Conservation (phyloP, 2,113 vertebrate genomes). For the Pao palembangensis region DNA sequence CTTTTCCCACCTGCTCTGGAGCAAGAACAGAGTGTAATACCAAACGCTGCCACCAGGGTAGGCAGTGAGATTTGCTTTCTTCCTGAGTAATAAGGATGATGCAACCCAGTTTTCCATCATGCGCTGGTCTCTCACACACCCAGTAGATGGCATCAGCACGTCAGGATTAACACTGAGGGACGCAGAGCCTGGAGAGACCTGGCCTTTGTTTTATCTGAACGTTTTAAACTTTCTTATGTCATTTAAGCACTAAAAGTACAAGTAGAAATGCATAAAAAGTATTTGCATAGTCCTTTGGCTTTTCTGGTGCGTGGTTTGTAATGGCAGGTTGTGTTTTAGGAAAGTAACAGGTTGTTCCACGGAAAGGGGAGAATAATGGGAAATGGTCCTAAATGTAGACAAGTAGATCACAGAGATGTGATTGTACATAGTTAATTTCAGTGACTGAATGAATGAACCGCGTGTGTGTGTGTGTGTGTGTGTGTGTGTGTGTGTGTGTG, state of each 20-base stretch:
- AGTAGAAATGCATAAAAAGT: too few species aligned
- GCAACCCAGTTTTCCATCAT: constrained; percentile 30
- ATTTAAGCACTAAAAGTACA: too few species aligned
- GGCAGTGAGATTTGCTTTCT: neutral
- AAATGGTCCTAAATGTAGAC: too few species aligned
- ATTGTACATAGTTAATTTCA: neutral
- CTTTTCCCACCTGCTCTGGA: neutral
- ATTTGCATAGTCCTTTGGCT: too few species aligned
- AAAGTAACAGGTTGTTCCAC: too few species aligned
- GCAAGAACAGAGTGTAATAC: neutral
- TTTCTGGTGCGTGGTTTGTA: too few species aligned
- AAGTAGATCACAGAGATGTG: too few species aligned
- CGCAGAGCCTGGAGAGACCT: neutral
- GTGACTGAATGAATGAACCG: constrained; percentile 12
- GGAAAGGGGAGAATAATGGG: too few species aligned
- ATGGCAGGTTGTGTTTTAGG: too few species aligned
- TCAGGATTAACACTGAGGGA: constrained; percentile 46
- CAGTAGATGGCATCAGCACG: constrained; percentile 72
- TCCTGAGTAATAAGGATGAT: constrained; percentile 34
- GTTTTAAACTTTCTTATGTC: too few species aligned
- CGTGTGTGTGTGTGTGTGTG: too few species aligned
- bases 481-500: too few species aligned
- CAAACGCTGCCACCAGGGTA: constrained; percentile 13
- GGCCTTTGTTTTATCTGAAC: neutral
- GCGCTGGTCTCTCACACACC: constrained; percentile 47